Conservation (phyloP, 2,113 vertebrate genomes). For the Piaya cayana region DNA sequence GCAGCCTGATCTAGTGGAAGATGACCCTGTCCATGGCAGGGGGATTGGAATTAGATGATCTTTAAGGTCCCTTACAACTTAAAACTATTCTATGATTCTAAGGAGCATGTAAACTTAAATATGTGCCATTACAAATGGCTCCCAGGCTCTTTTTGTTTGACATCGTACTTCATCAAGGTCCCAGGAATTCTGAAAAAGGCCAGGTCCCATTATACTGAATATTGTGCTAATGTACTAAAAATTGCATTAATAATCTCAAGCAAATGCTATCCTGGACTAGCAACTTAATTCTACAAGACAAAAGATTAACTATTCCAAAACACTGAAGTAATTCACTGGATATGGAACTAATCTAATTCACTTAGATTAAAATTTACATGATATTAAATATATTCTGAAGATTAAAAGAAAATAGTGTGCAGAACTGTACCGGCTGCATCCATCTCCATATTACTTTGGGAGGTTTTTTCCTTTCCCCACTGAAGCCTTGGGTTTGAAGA, state of each 20-base stretch:
- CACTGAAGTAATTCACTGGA: neutral
- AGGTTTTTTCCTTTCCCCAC: neutral
- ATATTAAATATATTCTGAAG: constrained; percentile 27
- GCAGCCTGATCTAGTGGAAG: no score
- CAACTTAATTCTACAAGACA: constrained; percentile 9
- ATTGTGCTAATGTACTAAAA: neutral
- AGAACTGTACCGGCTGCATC: neutral
- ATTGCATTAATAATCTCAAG: neutral
- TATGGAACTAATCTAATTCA: neutral
- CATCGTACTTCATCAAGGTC: neutral
- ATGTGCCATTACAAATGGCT: neutral
- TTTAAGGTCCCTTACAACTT: no score
- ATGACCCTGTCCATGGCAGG: no score
- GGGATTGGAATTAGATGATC: no score
- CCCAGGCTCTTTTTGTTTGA: neutral
- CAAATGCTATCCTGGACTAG: constrained; percentile 1
- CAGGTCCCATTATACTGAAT: neutral
- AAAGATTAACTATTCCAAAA: constrained; percentile 10
- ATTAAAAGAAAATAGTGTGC: neutral
- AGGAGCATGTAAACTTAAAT: neutral
- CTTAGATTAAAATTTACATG: neutral
- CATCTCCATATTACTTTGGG: neutral
- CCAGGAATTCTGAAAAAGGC: neutral
- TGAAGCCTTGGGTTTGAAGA: neutral
- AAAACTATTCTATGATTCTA: no score